phyloP scores from a whole-genome alignment of 2,888 invertebrate genomes.

The Sphaeridia pumilis region DNA sequence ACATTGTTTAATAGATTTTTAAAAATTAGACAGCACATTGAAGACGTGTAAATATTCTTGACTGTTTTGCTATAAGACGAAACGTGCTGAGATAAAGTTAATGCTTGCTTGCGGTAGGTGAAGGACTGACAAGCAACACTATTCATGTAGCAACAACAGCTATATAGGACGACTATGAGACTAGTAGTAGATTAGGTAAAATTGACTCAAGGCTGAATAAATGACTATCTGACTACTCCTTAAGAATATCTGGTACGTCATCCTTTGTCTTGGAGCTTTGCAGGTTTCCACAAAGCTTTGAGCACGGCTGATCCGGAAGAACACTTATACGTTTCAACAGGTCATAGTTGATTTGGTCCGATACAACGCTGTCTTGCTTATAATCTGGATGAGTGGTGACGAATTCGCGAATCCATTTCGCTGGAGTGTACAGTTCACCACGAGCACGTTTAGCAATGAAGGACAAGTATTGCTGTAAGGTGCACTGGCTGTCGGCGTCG shows the following conservation, averaged over 20 bases:
- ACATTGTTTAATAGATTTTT: no score
- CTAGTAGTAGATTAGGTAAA: no score
- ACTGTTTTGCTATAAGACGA: no score
- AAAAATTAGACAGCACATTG: no score
- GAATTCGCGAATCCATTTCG: slow-evolving; percentile 86
- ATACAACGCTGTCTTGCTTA: slow-evolving; percentile 78
- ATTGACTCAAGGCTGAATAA: no score
- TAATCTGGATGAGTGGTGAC: slow-evolving; percentile 79
- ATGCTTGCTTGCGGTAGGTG: no score
- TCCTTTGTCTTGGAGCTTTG: slow-evolving; percentile 70
- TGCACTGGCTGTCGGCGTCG: slow-evolving; percentile 96
- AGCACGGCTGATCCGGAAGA: slow-evolving; percentile 46
- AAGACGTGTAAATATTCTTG: no score
- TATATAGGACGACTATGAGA: no score
- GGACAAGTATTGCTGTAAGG: slow-evolving; percentile 88
- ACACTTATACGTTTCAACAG: slow-evolving; percentile 45
- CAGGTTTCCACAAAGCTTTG: slow-evolving; percentile 61
- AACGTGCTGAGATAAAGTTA: no score
- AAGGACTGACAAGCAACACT: no score
- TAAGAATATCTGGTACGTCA: slow-evolving; percentile 52
- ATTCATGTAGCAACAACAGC: no score
- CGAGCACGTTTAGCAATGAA: slow-evolving; percentile 76
- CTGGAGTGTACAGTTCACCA: slow-evolving; percentile 85
- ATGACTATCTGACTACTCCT: slow-evolving; percentile 22
- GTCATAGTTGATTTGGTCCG: slow-evolving; percentile 82